These are phyloP conservation scores for Microcaecilia unicolor DNA, from an alignment of 2,797 vertebrate species.

Conservation along the genomic window DNA sequence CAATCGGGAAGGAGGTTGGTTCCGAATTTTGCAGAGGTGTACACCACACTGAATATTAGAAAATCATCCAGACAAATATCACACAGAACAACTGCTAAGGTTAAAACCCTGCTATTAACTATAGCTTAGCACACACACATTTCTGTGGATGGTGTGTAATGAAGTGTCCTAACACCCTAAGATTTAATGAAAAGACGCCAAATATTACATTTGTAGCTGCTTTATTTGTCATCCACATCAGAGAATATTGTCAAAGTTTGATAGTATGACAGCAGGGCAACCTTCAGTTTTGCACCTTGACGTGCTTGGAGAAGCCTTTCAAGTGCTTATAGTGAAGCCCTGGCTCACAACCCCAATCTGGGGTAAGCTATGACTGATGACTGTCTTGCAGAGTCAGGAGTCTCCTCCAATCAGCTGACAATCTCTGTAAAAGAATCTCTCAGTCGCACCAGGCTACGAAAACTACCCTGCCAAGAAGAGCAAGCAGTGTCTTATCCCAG, in stretches of 20 bases:
- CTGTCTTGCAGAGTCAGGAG: slow-evolving; percentile 39
- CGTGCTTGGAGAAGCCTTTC: slow-evolving; percentile 46
- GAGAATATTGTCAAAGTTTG: slow-evolving; percentile 50
- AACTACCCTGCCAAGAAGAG: too few relatives aligned
- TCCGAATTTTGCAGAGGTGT: too few relatives aligned
- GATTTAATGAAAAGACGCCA: too few relatives aligned
- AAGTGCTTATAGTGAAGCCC: slow-evolving; percentile 71
- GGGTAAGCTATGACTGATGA: slow-evolving; percentile 68
- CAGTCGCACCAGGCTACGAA: too few relatives aligned
- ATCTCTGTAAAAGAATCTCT: too few relatives aligned
- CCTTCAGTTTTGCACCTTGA: slow-evolving; percentile 26
- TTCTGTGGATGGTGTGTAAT: slow-evolving; percentile 12
- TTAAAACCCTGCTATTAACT: slow-evolving; percentile 82
- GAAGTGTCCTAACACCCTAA: slow-evolving; percentile 14
- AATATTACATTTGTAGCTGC: too few relatives aligned
- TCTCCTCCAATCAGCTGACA: slow-evolving; percentile 19
- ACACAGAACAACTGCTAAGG: slow-evolving; percentile 86
- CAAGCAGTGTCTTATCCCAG: too few relatives aligned
- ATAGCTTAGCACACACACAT: slow-evolving; percentile 50
- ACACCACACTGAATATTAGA: slow-evolving; percentile 82
- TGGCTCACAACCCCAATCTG: slow-evolving; percentile 55
- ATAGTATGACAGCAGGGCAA: slow-evolving; percentile 66
- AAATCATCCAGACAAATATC: slow-evolving; percentile 81
- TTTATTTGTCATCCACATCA: too few relatives aligned
- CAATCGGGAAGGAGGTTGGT: too few relatives aligned